phyloP scores from a whole-genome alignment of 2,113 vertebrate genomes.

The Crypturellus undulatus region DNA sequence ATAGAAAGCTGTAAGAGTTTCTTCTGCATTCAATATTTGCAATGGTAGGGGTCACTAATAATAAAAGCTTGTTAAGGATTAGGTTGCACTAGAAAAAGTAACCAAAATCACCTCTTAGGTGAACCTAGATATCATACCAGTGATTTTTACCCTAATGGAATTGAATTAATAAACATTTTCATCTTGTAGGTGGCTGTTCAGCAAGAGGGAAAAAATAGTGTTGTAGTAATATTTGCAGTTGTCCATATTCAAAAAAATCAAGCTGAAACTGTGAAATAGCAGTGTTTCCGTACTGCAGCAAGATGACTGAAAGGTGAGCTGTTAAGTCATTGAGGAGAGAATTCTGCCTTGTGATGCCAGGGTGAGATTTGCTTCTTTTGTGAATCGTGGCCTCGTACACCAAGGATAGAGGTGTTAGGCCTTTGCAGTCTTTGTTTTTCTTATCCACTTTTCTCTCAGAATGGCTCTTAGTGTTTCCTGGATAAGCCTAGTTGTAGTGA shows the following conservation, averaged over 20 bases:
- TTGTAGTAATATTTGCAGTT: not conserved
- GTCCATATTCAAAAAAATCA: not conserved
- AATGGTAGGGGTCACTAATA: not conserved
- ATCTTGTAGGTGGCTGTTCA: not conserved
- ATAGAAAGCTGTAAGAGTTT: not conserved
- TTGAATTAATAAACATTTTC: not conserved
- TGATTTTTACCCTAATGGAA: not conserved
- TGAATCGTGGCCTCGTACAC: not conserved
- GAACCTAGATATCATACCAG: not conserved
- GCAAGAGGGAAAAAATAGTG: not conserved
- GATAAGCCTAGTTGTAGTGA: not conserved
- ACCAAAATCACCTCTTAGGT: not conserved
- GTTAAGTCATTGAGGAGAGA: not conserved
- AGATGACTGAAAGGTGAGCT: not conserved
- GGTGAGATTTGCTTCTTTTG: not conserved
- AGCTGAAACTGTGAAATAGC: not conserved
- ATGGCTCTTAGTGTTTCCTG: not conserved
- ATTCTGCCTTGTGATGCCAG: not conserved
- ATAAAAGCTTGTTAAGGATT: not conserved
- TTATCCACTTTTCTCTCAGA: not conserved
- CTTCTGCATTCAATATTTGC: not conserved
- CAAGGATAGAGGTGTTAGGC: not conserved
- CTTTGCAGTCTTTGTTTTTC: not conserved
- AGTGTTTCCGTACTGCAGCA: not conserved
- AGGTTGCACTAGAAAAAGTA: not conserved